Conservation (phyloP, 2,113 vertebrate species). For the Coturnix japonica region DNA sequence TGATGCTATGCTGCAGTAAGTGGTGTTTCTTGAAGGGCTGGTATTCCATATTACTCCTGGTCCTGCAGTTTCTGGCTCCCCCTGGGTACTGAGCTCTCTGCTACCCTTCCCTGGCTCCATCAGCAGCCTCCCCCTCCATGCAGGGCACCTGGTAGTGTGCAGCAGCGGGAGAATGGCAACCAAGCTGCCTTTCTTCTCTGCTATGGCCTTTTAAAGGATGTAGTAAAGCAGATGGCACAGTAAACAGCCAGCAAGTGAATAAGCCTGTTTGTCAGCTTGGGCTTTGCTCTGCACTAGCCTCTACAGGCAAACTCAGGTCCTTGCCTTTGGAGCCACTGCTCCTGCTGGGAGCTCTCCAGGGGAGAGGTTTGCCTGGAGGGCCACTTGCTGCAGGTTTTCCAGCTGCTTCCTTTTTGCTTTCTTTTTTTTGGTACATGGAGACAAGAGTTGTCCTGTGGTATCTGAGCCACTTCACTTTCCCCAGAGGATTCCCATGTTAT, state of each 20-base stretch:
- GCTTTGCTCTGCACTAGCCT: background rate
- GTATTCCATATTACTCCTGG: background rate
- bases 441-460: background rate
- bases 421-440: background rate
- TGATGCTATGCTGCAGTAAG: rapidly evolving
- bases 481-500: background rate
- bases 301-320: background rate
- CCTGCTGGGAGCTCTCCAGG: background rate
- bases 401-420: background rate
- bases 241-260: background rate
- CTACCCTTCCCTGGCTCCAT: rapidly evolving
- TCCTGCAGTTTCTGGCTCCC: background rate
- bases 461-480: background rate
- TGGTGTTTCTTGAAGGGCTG: background rate
- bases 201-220: background rate
- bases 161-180: background rate
- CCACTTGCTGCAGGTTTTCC: background rate
- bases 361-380: background rate
- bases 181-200: background rate
- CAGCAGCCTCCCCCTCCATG: rapidly evolving
- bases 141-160: background rate
- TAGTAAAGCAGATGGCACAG: background rate
- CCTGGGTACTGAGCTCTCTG: rapidly evolving
- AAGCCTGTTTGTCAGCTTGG: background rate
- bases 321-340: background rate